Conservation (phyloP, 2,888 invertebrate genomes). For the Sisyra nigra region DNA sequence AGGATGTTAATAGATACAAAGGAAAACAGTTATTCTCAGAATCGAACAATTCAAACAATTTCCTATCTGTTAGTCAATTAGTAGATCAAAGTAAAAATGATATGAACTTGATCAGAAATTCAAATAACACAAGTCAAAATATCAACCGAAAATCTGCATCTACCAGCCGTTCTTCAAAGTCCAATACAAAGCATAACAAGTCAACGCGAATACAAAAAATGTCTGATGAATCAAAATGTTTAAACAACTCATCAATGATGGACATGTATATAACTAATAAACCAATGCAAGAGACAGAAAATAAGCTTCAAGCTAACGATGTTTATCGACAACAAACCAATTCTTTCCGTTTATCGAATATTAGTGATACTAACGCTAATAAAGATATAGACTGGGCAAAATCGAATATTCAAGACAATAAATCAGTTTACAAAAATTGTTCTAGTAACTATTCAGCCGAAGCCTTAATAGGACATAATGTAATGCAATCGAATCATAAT, state of each 20-base stretch:
- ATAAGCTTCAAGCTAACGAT: too few relatives aligned
- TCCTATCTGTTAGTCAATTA: conserved; percentile 45
- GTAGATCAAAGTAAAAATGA: conserved; percentile 35
- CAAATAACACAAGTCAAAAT: too few relatives aligned
- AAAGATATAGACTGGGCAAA: not conserved
- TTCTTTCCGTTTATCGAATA: not conserved
- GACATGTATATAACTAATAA: too few relatives aligned
- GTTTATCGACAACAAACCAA: not conserved
- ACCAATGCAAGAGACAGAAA: too few relatives aligned
- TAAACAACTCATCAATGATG: too few relatives aligned
- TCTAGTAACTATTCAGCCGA: conserved; percentile 27
- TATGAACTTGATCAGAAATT: too few relatives aligned
- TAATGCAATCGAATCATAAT: too few relatives aligned
- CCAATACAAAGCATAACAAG: not conserved
- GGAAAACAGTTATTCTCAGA: not conserved
- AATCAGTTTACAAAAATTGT: conserved; percentile 5
- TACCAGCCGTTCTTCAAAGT: not conserved
- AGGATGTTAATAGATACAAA: not conserved
- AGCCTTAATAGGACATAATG: conserved; percentile 24
- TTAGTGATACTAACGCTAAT: not conserved
- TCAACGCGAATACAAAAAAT: not conserved
- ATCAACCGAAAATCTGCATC: too few relatives aligned
- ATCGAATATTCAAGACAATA: not conserved
- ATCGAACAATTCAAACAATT: conserved; percentile 22
- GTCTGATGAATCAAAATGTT: too few relatives aligned